Evolutionary conservation across 2,888 invertebrate species (phyloP), one percentile per base, ranked within the genome.

Genomic region (Laspeyria flexula): DNA sequence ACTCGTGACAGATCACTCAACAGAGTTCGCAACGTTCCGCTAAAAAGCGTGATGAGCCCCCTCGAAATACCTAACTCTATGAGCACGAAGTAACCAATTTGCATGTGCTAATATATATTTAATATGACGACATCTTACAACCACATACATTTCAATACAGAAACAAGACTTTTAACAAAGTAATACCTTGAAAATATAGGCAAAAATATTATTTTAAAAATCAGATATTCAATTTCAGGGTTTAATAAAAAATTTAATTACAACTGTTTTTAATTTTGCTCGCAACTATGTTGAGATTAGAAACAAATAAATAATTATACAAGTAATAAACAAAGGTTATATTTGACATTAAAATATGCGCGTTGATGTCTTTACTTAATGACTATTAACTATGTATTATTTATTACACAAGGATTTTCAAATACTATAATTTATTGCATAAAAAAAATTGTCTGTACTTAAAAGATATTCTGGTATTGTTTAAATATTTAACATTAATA

Each of bases 351-450:
- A 42, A 48, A 31, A n/a, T 3, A 11, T 47, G 56, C 77, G 73
- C 80, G 81, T 81, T 80, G 71, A 81, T 70, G 71, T 81, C 81
- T 78, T 73, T 73, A 52, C 56, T 58, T 58, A 65, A 69, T 55
- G 56, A 52, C 54, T 54, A 29, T 39, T 6, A 25, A 25, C 25
- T 25, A 6, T 25, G 1, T 7, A 25, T 25, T 25, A 25, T 25
- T 25, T 25, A 6, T 6, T 25, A 2, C 5, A 25, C 25, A 25
- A 25, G 25, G 25, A 25, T 25, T 6, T 7, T 25, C 7, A 25
- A 25, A 6, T 25, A n/a, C n/a, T n/a, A n/a, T n/a, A n/a, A n/a
- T n/a, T n/a, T n/a, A n/a, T n/a, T n/a, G n/a, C n/a, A n/a, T n/a
- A n/a, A n/a, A n/a, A n/a, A n/a, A n/a, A n/a, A n/a, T n/a, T n/a